These are phyloP conservation scores for Montipora efflorescens DNA, from an alignment of 64 coral and sea anemone species.

Conservation along the genomic window DNA sequence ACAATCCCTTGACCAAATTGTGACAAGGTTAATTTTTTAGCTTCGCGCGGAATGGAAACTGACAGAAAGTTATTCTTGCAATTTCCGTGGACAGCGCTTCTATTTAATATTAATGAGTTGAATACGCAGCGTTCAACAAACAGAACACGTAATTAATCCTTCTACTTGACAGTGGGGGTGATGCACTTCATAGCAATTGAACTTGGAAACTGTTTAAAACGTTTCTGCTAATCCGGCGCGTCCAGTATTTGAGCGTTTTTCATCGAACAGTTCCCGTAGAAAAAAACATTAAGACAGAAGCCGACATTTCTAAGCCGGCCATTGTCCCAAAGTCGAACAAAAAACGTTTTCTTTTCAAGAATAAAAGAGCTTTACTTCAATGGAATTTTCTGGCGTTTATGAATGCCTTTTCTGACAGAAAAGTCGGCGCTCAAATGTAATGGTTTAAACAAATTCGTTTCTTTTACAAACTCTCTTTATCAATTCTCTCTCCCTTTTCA, in stretches of 20 bases:
- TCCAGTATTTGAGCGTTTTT: not conserved
- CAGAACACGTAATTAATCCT: constrained; percentile 40
- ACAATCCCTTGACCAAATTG: constrained; percentile 16
- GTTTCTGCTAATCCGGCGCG: not conserved
- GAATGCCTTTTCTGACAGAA: not conserved
- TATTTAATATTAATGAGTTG: constrained; percentile 39
- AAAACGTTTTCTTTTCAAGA: constrained; percentile 24
- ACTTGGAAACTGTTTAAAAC: not conserved
- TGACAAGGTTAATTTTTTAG: constrained; percentile 50
- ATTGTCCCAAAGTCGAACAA: constrained; percentile 44
- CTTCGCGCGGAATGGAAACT: not conserved
- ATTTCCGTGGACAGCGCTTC: not conserved
- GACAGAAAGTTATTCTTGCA: not conserved
- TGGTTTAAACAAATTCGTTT: constrained; percentile 9
- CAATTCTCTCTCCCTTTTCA: not conserved
- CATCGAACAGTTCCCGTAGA: not conserved
- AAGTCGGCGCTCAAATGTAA: not conserved
- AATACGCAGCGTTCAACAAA: constrained; percentile 6
- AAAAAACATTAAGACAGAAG: not conserved
- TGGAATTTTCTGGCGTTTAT: not conserved
- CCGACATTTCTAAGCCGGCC: not conserved
- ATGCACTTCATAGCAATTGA: not conserved
- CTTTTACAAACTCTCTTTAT: not conserved
- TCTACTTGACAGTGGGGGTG: not conserved
- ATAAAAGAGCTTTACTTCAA: constrained; percentile 7